Evolutionary conservation across 2,888 invertebrate genomes (phyloP).

Genomic region (Unio pictorum): DNA sequence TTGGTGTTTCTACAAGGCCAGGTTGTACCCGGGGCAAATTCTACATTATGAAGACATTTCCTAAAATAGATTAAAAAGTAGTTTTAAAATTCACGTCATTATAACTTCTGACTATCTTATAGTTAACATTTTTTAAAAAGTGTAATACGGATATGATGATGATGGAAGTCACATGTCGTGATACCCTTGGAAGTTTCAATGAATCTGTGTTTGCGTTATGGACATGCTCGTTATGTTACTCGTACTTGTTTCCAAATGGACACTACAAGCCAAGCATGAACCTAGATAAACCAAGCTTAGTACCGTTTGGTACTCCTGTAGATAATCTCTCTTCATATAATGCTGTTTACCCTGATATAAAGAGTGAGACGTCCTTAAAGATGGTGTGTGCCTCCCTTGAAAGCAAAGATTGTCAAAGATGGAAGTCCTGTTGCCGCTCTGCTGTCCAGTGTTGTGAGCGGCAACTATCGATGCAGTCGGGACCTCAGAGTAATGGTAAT

Average conservation of each 20-base stretch:
- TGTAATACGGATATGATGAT: too few relatives aligned
- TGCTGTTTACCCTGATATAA: too few relatives aligned
- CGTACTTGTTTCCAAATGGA: slow-evolving; percentile 37
- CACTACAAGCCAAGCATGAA: slow-evolving; percentile 9
- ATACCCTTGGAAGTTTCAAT: slow-evolving; percentile 20
- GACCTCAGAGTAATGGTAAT: too few relatives aligned
- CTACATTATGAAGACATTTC: too few relatives aligned
- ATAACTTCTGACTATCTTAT: too few relatives aligned
- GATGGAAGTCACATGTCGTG: slow-evolving; percentile 11
- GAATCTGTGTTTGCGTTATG: slow-evolving; percentile 24
- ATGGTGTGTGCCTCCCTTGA: slow-evolving; percentile 33
- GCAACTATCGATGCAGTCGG: slow-evolving; percentile 18
- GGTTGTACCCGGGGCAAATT: too few relatives aligned
- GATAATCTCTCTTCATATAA: too few relatives aligned
- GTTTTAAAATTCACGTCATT: too few relatives aligned
- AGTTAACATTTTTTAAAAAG: too few relatives aligned
- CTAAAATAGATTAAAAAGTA: too few relatives aligned
- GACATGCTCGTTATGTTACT: slow-evolving; percentile 46
- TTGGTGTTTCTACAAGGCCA: too few relatives aligned
- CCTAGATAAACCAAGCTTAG: neutral
- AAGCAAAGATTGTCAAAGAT: slow-evolving; percentile 36
- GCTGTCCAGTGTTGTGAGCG: slow-evolving; percentile 43
- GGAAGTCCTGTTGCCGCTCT: slow-evolving; percentile 44
- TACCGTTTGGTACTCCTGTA: too few relatives aligned
- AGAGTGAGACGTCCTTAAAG: slow-evolving; percentile 4